Evolutionary conservation across 1,140 invertebrate genomes (phyloP).

Genomic region (Bombus cullumanus): DNA sequence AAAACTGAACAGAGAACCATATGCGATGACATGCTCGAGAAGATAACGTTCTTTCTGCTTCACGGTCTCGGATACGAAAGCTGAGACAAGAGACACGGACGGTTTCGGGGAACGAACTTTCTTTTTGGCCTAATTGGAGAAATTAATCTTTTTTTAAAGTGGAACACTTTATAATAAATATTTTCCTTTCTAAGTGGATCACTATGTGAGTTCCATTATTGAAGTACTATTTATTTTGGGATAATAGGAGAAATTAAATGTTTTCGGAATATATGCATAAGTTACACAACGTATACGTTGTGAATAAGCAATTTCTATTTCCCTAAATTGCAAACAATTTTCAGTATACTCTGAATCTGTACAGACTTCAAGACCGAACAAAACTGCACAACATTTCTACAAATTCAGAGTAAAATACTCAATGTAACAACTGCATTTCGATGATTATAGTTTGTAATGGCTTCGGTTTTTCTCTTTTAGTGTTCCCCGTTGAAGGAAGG

Average conservation of each 20-base stretch:
- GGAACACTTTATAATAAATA: not conserved
- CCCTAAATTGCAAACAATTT: too few species aligned
- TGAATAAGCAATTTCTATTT: too few species aligned
- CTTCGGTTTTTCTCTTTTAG: constrained; percentile 1
- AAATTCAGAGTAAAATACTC: not conserved
- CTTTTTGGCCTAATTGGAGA: not conserved
- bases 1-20: not conserved
- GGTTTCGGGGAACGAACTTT: not conserved
- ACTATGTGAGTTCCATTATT: not conserved
- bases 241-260: too few species aligned
- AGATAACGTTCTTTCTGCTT: not conserved
- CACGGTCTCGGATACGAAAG: constrained; percentile 11
- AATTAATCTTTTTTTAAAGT: not conserved
- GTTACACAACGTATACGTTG: too few species aligned
- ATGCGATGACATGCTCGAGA: too few species aligned
- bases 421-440: not conserved
- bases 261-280: too few species aligned
- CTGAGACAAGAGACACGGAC: not conserved
- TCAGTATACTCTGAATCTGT: too few species aligned
- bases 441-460: not conserved
- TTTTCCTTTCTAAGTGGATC: not conserved
- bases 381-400: too few species aligned
- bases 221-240: not conserved
- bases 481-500: not conserved
- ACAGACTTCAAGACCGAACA: too few species aligned